These are phyloP conservation scores for Acrocyrtus sp. DNA, from an alignment of 2,888 invertebrate species.

Conservation along the genomic window DNA sequence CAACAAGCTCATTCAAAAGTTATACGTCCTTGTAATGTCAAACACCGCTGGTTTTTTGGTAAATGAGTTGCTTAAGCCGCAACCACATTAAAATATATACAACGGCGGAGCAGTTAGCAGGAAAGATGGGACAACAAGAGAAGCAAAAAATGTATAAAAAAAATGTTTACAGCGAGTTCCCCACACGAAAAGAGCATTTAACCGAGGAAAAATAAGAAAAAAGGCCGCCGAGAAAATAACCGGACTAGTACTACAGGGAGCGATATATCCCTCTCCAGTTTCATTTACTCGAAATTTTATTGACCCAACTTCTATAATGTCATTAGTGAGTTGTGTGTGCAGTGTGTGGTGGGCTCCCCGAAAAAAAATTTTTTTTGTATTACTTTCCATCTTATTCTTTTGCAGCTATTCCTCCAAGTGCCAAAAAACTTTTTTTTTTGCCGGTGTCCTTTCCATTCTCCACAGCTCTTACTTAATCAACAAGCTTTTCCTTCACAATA, in stretches of 20 bases:
- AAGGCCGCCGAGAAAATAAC: neutral
- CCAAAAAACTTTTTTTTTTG: neutral
- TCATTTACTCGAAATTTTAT: constrained; percentile 20
- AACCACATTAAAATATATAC: too few relatives aligned
- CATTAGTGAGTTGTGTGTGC: constrained; percentile 17
- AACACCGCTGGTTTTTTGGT: neutral
- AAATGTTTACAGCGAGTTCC: neutral
- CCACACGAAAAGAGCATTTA: constrained; percentile 1
- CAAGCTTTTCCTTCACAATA: neutral
- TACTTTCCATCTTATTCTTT: constrained; percentile 10
- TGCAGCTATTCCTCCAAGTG: neutral
- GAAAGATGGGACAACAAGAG: too few relatives aligned
- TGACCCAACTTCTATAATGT: constrained; percentile 29
- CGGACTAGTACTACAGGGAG: neutral
- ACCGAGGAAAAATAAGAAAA: neutral
- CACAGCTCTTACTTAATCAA: constrained; percentile 6
- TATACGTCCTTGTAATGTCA: constrained; percentile 21
- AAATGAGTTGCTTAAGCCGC: too few relatives aligned
- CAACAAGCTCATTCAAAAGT: neutral
- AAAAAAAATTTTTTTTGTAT: too few relatives aligned
- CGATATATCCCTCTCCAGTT: neutral
- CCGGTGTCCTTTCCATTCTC: neutral
- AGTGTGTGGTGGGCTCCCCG: too few relatives aligned
- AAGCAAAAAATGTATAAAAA: neutral
- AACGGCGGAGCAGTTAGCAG: too few relatives aligned